A percentile compares a stretch with the other conserved stretches of the same genome.
phyloP scores from a whole-genome alignment of 2,113 vertebrate species.

The Calidris pygmaea region DNA sequence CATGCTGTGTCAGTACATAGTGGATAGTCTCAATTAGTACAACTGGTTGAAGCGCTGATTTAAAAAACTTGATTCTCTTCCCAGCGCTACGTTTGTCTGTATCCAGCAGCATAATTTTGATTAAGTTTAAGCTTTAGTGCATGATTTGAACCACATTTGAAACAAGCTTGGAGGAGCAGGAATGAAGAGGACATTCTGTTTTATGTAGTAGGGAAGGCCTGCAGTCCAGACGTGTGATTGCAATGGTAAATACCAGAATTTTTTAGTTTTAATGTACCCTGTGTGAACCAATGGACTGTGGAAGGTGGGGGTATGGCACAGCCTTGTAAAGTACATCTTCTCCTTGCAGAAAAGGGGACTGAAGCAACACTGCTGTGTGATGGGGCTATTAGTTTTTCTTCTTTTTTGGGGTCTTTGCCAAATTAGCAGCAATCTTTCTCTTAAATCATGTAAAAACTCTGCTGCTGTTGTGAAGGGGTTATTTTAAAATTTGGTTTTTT shows the following conservation, averaged over 20 bases:
- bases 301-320: neutral
- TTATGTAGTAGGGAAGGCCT: neutral
- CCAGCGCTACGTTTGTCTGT: rapidly evolving
- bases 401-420: neutral
- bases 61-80: neutral
- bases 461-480: neutral
- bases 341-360: neutral
- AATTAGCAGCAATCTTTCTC: neutral
- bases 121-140: neutral
- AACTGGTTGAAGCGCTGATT: neutral
- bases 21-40: neutral
- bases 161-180: neutral
- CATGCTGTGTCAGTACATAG: neutral
- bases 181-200: neutral
- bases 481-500: neutral
- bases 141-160: neutral
- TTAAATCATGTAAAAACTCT: neutral
- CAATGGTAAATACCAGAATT: neutral
- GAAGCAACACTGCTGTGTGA: neutral
- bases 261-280: neutral
- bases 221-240: neutral
- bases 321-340: neutral
- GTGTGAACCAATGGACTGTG: neutral
- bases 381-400: neutral
- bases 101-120: neutral